These are phyloP conservation scores for Brassicogethes aeneus DNA, from an alignment of 2,888 invertebrate genomes.

Conservation along the genomic window DNA sequence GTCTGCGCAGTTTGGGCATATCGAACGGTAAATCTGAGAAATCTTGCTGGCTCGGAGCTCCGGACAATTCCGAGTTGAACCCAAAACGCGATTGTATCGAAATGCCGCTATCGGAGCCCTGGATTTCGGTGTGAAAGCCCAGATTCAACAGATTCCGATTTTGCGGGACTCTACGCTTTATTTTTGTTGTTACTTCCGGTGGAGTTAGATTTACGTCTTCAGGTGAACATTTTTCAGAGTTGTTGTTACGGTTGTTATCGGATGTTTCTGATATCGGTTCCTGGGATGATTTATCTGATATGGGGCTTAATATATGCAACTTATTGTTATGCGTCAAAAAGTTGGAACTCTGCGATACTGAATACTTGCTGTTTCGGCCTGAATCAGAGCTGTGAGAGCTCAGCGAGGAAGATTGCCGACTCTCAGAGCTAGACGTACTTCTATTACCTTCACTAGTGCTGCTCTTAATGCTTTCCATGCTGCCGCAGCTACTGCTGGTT, in stretches of 20 bases:
- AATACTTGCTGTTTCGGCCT: conserved; percentile 48
- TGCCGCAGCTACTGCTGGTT: conserved; percentile 79
- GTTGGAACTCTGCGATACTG: conserved; percentile 53
- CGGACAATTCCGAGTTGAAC: conserved; percentile 30
- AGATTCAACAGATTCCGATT: conserved; percentile 68
- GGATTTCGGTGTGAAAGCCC: conserved; percentile 62
- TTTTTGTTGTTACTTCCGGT: conserved; percentile 46
- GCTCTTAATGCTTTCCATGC: conserved; percentile 79
- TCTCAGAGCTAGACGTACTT: conserved; percentile 78
- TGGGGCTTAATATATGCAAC: conserved; percentile 78
- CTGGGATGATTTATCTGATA: conserved; percentile 83
- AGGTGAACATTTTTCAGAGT: conserved; percentile 68
- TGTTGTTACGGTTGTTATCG: conserved; percentile 71
- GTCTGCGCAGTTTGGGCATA: conserved; percentile 76
- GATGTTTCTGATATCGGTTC: conserved; percentile 77
- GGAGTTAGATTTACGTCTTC: conserved; percentile 48
- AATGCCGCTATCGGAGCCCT: conserved; percentile 82
- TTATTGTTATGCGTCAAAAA: conserved; percentile 63
- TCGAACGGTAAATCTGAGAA: conserved; percentile 78
- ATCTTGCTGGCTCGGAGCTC: conserved; percentile 55
- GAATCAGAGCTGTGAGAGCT: conserved; percentile 84
- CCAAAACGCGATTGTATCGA: conserved; percentile 64
- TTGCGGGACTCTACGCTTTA: conserved; percentile 59
- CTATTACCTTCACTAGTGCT: conserved; percentile 82
- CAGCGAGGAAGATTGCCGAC: conserved; percentile 71